Evolutionary conservation across 2,888 invertebrate genomes (phyloP).

Genomic region (Teinopalpus imperialis): DNA sequence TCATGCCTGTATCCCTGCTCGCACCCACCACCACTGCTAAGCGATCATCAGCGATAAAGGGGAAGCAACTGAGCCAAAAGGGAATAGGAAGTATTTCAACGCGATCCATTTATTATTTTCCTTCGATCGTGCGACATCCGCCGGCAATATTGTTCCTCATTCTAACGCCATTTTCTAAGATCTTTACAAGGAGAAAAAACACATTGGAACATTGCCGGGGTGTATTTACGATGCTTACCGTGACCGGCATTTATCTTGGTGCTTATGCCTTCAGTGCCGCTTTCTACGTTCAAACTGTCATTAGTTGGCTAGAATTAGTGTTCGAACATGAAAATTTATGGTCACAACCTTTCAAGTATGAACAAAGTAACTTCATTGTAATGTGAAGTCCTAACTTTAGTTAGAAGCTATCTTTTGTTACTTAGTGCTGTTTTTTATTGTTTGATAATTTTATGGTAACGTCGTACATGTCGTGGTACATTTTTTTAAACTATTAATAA

Average conservation of each 20-base stretch:
- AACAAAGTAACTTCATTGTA: conserved; percentile 24
- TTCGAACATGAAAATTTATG: conserved; percentile 30
- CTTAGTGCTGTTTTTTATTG: not conserved
- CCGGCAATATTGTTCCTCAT: conserved; percentile 58
- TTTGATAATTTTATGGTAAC: conserved; percentile 13
- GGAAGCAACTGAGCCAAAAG: conserved; percentile 62
- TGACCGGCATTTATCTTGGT: conserved; percentile 54
- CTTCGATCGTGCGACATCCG: conserved; percentile 58
- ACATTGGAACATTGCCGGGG: conserved; percentile 46
- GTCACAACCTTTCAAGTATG: conserved; percentile 5
- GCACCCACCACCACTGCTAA: conserved; percentile 66
- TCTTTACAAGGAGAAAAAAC: conserved; percentile 52
- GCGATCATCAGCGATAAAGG: conserved; percentile 76
- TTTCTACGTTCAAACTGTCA: conserved; percentile 33
- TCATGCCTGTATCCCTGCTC: conserved; percentile 38
- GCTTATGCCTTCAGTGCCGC: conserved; percentile 42
- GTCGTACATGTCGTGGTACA: not conserved
- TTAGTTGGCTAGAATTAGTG: conserved; percentile 38
- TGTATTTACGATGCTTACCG: conserved; percentile 66
- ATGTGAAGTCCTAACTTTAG: not conserved
- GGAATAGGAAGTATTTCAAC: conserved; percentile 73
- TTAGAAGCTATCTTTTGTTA: too few relatives aligned
- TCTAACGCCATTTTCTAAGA: conserved; percentile 71
- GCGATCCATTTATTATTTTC: conserved; percentile 67
- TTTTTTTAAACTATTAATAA: conserved; percentile 5